Evolutionary conservation across 2,888 invertebrate species (phyloP), one percentile per base, ranked within the genome.

Genomic region (Ectemnius continuus): DNA sequence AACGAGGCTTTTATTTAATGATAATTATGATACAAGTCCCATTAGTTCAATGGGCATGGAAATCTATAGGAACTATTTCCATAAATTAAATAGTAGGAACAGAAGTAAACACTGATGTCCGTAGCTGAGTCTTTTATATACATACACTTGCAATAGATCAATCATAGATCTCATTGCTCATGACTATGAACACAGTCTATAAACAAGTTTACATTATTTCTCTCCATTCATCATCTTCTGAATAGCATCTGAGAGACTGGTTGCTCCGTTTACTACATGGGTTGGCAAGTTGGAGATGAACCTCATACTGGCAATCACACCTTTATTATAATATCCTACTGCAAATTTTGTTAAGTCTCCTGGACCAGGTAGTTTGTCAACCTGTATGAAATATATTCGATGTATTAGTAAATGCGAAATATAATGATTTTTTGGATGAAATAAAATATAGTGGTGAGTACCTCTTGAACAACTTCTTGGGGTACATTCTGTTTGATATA

Each of bases 401-500:
- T 16, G 14, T 26, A 52, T 23, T 0, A 46, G 8, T 45, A 59
- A 70, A 6, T 36, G 18, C 1, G 5, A 47, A 28, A 18, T n/a
- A 36, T n/a, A 14, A n/a, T 14, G 8, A 36, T n/a, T 20, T 4
- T 4, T n/a, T 45, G 18, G 13, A 5, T 52, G 2, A 16, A 20
- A 6, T 26, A 20, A 60, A 52, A 8, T 14, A 52, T 46, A 65
- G 62, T 6, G 58, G 23, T 20, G 61, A 52, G 71, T 78, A 89
- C 91, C 82, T 87, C 85, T 26, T 83, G 70, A 0, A 77, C 61
- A 6, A 90, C 70, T 64, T 87, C 85, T 28, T 85, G 63, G 0
- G 89, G 87, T 16, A 89, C 65, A 70, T 87, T 88, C 26, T 87
- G 67, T 68, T 84, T 85, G 2, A 91, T 61, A 16, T 85, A 85